Percentiles rank a stretch among this genome's conserved stretches.
Conservation (phyloP, 2,888 invertebrate species). For the Uloborus plumipes region DNA sequence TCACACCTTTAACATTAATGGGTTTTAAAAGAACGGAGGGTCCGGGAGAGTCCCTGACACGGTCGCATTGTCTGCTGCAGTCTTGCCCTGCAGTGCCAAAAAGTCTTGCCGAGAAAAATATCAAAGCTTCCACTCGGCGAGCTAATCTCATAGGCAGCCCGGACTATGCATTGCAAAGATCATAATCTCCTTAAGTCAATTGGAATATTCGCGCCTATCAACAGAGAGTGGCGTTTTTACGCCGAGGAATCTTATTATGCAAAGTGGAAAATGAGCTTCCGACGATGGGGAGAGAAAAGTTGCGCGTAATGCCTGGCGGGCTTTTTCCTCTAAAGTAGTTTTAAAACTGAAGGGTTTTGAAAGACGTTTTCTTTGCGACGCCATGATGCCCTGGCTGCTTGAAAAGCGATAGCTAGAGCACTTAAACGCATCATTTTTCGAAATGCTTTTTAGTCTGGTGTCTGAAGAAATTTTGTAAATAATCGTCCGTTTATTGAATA, state of each 20-base stretch:
- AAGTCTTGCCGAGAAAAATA: constrained; percentile 49
- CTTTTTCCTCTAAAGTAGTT: constrained; percentile 13
- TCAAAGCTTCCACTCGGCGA: constrained; percentile 15
- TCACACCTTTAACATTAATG: constrained; percentile 44
- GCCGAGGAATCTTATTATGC: constrained; percentile 56
- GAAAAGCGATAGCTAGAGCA: too few relatives aligned
- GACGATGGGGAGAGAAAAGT: not conserved
- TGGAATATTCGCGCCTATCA: constrained; percentile 38
- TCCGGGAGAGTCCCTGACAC: constrained; percentile 16
- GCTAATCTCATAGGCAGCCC: constrained; percentile 47
- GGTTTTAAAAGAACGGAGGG: constrained; percentile 38
- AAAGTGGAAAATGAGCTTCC: constrained; percentile 61
- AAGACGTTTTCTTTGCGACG: not conserved
- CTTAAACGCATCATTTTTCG: too few relatives aligned
- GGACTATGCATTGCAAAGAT: constrained; percentile 41
- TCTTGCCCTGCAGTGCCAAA: constrained; percentile 42
- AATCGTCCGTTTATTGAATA: too few relatives aligned
- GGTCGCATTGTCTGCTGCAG: constrained; percentile 2
- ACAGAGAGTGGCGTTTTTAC: constrained; percentile 45
- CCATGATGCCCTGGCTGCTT: too few relatives aligned
- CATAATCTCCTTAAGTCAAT: constrained; percentile 59
- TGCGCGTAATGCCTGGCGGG: constrained; percentile 2
- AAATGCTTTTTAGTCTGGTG: too few relatives aligned
- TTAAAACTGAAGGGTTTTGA: not conserved
- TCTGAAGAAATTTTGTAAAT: too few relatives aligned